Conservation (phyloP, 64 coral and sea anemone species). For the Hydrozoanthus tunicans region DNA sequence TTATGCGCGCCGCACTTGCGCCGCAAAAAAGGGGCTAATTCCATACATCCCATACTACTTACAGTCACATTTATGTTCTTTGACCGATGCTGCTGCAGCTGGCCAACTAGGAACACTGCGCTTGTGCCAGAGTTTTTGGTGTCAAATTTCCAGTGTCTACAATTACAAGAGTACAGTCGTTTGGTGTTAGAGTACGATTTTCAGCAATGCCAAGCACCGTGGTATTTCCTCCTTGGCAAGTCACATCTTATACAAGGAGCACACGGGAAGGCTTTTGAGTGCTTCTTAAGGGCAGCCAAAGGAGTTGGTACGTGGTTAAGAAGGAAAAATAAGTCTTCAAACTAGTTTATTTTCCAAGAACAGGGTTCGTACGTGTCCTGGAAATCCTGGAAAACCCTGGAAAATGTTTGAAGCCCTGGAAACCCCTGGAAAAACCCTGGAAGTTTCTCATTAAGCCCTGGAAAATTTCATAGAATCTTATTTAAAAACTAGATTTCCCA, state of each 20-base stretch:
- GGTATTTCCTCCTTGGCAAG: constrained; percentile 81
- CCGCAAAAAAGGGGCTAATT: too few species aligned
- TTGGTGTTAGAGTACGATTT: constrained; percentile 74
- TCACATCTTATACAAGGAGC: constrained; percentile 84
- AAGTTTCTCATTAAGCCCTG: too few species aligned
- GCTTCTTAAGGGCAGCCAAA: constrained; percentile 76
- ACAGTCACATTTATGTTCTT: too few species aligned
- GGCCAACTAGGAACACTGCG: constrained; percentile 64
- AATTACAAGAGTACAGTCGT: constrained; percentile 82
- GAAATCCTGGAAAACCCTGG: background rate
- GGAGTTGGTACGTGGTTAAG: constrained; percentile 67
- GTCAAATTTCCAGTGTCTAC: constrained; percentile 81
- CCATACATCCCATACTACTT: too few species aligned
- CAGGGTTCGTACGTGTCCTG: background rate
- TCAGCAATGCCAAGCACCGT: constrained; percentile 58
- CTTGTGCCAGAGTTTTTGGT: constrained; percentile 86
- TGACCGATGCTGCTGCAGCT: constrained; percentile 52
- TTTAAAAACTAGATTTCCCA: too few species aligned
- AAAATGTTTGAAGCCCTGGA: background rate
- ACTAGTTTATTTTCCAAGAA: background rate
- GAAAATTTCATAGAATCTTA: too few species aligned
- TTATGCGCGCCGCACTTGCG: too few species aligned
- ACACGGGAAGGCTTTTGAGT: constrained; percentile 83
- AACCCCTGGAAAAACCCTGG: background rate
- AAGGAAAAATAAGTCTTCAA: background rate